These are phyloP conservation scores for Collichthys lucidus DNA, from an alignment of 2,113 vertebrate species.

Conservation along the genomic window DNA sequence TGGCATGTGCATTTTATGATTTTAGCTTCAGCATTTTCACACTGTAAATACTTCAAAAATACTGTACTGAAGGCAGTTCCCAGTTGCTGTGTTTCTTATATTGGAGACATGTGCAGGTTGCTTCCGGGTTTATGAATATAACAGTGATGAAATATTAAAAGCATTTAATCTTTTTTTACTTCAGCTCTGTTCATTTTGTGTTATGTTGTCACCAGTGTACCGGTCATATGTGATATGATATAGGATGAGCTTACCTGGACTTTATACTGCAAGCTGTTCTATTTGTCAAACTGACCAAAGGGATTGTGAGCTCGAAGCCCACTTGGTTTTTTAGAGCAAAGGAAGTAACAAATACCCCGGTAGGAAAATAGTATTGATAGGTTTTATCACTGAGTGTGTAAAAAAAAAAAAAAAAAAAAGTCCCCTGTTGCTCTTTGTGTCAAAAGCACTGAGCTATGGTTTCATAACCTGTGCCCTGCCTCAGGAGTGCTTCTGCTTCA, in stretches of 20 bases:
- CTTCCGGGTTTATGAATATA: neutral
- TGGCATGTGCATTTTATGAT: too few relatives aligned
- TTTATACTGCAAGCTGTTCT: neutral
- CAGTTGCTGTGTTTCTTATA: neutral
- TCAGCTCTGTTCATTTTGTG: neutral
- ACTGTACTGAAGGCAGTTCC: neutral
- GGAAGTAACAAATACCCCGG: neutral
- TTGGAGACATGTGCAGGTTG: neutral
- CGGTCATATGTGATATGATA: neutral
- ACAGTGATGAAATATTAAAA: neutral
- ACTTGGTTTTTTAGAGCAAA: neutral
- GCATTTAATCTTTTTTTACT: neutral
- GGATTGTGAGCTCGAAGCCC: neutral
- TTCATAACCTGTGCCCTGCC: constrained; percentile 35
- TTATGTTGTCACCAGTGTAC: neutral
- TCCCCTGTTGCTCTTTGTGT: neutral
- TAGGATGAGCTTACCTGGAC: neutral
- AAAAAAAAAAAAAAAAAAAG: too few relatives aligned
- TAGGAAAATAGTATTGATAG: neutral
- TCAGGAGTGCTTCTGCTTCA: constrained; percentile 1
- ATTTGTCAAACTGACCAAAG: neutral
- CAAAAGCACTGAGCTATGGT: constrained; percentile 39
- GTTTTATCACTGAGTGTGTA: neutral
- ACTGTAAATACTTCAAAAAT: neutral
- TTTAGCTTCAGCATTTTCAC: neutral